These are phyloP conservation scores for Pagetopsis macropterus DNA, from an alignment of 2,797 vertebrate species.

Conservation along the genomic window DNA sequence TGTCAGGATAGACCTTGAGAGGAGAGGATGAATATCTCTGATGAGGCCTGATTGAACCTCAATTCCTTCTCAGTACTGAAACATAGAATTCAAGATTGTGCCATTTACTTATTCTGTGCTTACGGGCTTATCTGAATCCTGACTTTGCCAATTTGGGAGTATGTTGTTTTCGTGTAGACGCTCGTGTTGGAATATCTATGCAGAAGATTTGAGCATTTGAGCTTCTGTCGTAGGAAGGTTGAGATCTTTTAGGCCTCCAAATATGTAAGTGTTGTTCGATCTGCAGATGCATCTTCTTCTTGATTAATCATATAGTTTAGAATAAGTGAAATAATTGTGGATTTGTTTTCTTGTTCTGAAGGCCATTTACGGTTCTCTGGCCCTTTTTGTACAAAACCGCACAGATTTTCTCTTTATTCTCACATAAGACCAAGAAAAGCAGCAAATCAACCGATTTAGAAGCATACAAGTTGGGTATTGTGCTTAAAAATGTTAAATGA, in stretches of 20 bases:
- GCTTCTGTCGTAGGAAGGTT: background rate
- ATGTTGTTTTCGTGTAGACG: background rate
- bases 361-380: background rate
- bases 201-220: background rate
- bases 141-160: background rate
- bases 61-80: constrained; percentile 2
- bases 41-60: constrained; percentile 21
- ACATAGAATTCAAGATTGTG: background rate
- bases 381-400: too few species aligned
- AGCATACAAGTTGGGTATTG: background rate
- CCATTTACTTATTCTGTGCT: background rate
- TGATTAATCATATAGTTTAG: background rate
- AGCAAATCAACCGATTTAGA: background rate
- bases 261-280: too few species aligned
- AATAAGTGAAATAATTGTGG: too few species aligned
- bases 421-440: background rate
- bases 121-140: background rate
- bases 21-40: constrained; percentile 46
- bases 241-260: background rate
- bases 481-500: background rate
- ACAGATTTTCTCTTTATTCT: background rate
- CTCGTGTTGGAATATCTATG: background rate
- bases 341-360: background rate
- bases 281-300: background rate
- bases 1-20: constrained; percentile 42